phyloP scores from a whole-genome alignment of 2,113 vertebrate species.

The western clawed frog (Xenopus tropicalis) region DNA sequence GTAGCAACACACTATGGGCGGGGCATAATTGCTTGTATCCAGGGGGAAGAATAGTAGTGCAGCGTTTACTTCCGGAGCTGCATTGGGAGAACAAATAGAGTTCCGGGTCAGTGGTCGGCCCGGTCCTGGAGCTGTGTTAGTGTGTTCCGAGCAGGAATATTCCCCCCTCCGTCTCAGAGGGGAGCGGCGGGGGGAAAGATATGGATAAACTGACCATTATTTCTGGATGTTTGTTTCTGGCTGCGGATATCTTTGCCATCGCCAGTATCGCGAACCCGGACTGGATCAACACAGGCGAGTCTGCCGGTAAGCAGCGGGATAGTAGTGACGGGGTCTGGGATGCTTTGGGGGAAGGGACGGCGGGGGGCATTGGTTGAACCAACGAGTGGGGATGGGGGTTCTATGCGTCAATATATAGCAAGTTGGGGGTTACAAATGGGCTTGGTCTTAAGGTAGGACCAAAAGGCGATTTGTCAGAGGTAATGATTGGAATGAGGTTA shows the following conservation, averaged over 20 bases:
- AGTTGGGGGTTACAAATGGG: no score
- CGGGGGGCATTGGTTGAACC: no score
- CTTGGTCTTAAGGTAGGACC: not conserved
- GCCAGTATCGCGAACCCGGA: conserved; percentile 92
- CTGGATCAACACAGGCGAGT: conserved; percentile 93
- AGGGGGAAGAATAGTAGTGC: not conserved
- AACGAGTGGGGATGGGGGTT: no score
- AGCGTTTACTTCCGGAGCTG: conserved; percentile 30
- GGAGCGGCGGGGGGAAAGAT: conserved; percentile 62
- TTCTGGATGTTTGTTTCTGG: conserved; percentile 93
- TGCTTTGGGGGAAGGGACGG: no score
- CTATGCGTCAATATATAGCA: no score
- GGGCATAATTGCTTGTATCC: not conserved
- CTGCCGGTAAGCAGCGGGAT: conserved; percentile 72
- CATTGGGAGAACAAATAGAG: conserved; percentile 5
- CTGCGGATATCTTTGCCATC: conserved; percentile 93
- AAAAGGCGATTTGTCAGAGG: not conserved
- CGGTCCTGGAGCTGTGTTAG: conserved; percentile 46
- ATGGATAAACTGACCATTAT: conserved; percentile 97
- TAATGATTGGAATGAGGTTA: not conserved
- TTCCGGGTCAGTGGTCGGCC: conserved; percentile 49
- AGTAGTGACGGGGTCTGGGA: not conserved
- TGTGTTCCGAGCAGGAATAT: conserved; percentile 48
- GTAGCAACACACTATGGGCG: conserved; percentile 27
- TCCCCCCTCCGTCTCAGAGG: conserved; percentile 47